Conservation (phyloP, 2,888 invertebrate species). For the Dryobota labecula region DNA sequence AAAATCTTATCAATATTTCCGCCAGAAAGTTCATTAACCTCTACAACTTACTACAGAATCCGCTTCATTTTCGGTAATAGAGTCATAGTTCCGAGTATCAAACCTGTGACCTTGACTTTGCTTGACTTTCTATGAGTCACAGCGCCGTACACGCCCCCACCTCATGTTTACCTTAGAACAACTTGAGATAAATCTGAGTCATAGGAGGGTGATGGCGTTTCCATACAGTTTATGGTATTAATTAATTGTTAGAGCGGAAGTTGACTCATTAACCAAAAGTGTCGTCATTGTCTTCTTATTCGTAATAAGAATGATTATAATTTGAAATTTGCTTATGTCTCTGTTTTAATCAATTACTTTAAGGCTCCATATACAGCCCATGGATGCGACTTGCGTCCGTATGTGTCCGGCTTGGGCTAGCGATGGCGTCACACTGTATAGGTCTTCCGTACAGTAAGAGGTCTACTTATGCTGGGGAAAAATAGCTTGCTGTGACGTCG, state of each 20-base stretch:
- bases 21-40: constrained; percentile 45
- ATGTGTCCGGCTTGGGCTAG: not conserved
- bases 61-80: constrained; percentile 31
- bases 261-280: constrained; percentile 4
- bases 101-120: constrained; percentile 56
- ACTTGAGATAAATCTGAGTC: constrained; percentile 50
- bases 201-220: constrained; percentile 17
- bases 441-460: not conserved
- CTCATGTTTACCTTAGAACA: constrained; percentile 26
- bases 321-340: not conserved
- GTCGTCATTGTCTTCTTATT: not conserved
- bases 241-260: constrained; percentile 3
- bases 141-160: constrained; percentile 34
- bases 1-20: constrained; percentile 23
- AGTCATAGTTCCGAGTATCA: constrained; percentile 47
- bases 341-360: not conserved
- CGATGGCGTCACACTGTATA: too few species aligned
- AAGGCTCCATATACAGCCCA: too few species aligned
- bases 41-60: constrained; percentile 45
- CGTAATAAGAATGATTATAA: not conserved
- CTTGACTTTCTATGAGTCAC: constrained; percentile 56
- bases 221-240: not conserved
- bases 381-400: too few species aligned
- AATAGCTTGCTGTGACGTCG: not conserved
- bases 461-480: not conserved